Conservation (phyloP, 2,888 invertebrate genomes). For the Bellardia pandia region DNA sequence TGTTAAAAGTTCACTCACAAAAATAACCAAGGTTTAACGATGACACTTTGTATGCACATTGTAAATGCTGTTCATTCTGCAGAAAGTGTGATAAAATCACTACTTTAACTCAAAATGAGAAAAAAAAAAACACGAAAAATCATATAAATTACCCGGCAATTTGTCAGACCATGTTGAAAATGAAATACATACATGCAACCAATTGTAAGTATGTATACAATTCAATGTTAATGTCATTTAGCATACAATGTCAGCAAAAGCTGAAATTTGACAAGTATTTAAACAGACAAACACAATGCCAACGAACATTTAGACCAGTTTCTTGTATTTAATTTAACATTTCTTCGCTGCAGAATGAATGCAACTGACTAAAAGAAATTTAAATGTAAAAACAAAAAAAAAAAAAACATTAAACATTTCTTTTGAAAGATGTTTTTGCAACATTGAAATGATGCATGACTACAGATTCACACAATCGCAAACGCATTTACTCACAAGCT, state of each 20-base stretch:
- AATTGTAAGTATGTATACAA: constrained; percentile 13
- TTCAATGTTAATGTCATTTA: constrained; percentile 66
- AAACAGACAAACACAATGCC: constrained; percentile 20
- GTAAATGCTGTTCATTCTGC: background rate
- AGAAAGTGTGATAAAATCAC: background rate
- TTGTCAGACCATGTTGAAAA: constrained; percentile 33
- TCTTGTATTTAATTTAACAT: constrained; percentile 2
- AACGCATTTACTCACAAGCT: constrained; percentile 31
- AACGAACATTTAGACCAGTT: constrained; percentile 39
- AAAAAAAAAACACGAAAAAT: background rate
- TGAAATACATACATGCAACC: background rate
- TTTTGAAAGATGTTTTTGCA: background rate
- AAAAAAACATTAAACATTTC: constrained; percentile 14
- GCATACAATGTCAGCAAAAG: constrained; percentile 9
- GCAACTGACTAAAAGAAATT: background rate
- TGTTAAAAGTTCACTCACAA: too few species aligned
- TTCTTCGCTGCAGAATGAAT: background rate
- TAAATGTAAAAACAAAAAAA: background rate
- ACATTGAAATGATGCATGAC: background rate
- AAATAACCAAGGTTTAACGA: too few species aligned
- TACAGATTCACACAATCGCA: background rate
- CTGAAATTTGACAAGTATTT: constrained; percentile 27
- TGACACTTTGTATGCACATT: too few species aligned
- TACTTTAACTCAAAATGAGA: background rate
- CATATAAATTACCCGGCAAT: constrained; percentile 46